Base-by-base conservation (phyloP, 2,888 invertebrate genomes). In the Tiliacea aurago region DNA sequence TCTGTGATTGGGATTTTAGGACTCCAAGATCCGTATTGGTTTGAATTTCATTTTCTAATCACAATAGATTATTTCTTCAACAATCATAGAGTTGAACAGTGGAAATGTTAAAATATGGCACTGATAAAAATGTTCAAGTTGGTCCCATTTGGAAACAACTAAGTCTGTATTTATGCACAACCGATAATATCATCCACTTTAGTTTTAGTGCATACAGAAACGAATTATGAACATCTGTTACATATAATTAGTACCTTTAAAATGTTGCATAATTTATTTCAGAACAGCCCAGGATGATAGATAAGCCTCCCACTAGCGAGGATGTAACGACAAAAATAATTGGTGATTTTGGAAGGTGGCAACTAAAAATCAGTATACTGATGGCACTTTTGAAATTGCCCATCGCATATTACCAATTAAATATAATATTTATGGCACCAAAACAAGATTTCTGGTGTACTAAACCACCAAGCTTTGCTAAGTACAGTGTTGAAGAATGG, bases 281-380 rank as follows among this genome's bases (percentile, higher is more conserved):
- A 80, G 80, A 9, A 28, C 18, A 43, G 5, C 10, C n/a, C 13
- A 4, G 3, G 6, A 18, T 9, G 20, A 5, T 1, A 43, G 23
- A 23, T 41, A 37, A n/a, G 11, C 7, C 43, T 47, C 49, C 67
- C 59, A 69, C 73, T 43, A 49, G 78, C 20, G 84, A 85, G 49
- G 94, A 95, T 84, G 55, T 94, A 59, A 94, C 94, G 23, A 83
- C 91, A 58, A 90, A 88, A 88, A 88, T 96, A 43, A 94, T 97
- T 37, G 97, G 97, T 18, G 95, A 97, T 86, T 97, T 97, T 81
- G 97, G 97, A 64, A 93, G 86, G 90, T 97, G 97, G 97, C 97
- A 97, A 86, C 90, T 96, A 23, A 87, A 91, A 75, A 96, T 97
- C 80, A 96, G 96, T 73, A 55, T 96, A 49, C 87, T 97, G 45